These are phyloP conservation scores for Hyperoplus immaculatus DNA, from an alignment of 2,797 vertebrate genomes.

Conservation along the genomic window DNA sequence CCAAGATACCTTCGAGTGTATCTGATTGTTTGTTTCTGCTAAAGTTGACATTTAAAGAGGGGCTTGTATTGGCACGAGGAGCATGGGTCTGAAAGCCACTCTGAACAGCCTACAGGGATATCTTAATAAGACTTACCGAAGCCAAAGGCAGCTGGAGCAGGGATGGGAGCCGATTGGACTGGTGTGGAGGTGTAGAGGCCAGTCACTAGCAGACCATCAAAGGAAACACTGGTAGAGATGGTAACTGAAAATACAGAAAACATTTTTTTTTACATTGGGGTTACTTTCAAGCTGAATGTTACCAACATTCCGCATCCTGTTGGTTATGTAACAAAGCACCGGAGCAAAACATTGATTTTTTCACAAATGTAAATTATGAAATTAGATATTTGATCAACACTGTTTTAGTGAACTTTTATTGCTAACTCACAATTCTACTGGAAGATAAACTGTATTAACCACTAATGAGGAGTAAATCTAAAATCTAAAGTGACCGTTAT, in stretches of 20 bases:
- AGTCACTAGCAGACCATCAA: constrained; percentile 96
- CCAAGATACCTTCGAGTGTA: constrained; percentile 32
- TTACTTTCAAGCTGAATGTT: background rate
- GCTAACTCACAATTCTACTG: constrained; percentile 4
- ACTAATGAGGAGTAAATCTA: constrained; percentile 20
- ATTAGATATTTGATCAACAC: background rate
- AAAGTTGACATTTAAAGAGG: constrained; percentile 30
- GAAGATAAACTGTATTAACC: constrained; percentile 11
- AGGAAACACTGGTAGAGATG: constrained; percentile 96
- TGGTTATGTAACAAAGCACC: background rate
- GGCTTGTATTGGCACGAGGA: constrained; percentile 29
- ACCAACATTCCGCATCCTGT: background rate
- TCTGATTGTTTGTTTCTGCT: constrained; percentile 37
- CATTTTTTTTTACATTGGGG: background rate
- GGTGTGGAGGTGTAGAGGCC: constrained; percentile 98
- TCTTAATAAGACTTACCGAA: constrained; percentile 90
- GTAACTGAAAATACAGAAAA: constrained; percentile 88
- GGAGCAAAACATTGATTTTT: background rate
- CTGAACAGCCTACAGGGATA: background rate
- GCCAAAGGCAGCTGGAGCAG: constrained; percentile 92
- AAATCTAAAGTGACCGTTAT: constrained; percentile 43
- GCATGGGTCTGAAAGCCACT: constrained; percentile 1
- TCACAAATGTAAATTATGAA: background rate
- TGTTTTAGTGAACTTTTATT: background rate
- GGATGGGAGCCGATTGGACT: constrained; percentile 94